phyloP scores from a whole-genome alignment of 2,113 vertebrate species.

The Hyperopisus bebe region DNA sequence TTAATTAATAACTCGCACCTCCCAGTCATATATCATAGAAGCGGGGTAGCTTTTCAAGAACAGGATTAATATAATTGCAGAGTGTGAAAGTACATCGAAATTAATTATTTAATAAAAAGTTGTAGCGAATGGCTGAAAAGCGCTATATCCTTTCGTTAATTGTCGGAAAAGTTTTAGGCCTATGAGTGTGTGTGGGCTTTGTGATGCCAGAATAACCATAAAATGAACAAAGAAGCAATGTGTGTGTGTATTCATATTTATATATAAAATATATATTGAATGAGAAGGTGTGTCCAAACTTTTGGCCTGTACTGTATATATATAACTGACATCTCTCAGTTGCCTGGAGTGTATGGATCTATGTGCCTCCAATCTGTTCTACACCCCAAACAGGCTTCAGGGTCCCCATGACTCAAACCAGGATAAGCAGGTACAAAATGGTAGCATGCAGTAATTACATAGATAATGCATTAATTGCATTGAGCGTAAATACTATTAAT shows the following conservation, averaged over 20 bases:
- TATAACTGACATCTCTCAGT: neutral
- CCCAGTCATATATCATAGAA: neutral
- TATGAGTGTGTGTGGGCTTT: neutral
- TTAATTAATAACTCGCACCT: conserved; percentile 19
- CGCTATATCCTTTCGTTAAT: neutral
- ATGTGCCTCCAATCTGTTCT: neutral
- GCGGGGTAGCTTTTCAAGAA: neutral
- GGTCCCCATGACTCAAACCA: neutral
- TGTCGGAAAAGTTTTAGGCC: neutral
- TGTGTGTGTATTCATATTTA: too few species aligned
- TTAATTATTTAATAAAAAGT: neutral
- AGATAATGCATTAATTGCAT: neutral
- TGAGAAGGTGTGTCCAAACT: too few species aligned
- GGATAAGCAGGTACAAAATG: neutral
- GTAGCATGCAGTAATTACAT: neutral
- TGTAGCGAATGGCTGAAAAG: neutral
- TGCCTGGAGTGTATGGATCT: too few species aligned
- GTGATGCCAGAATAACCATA: neutral
- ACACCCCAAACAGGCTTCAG: neutral
- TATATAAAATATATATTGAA: too few species aligned
- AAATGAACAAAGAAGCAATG: neutral
- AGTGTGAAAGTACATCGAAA: neutral
- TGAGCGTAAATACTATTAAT: neutral
- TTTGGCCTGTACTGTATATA: too few species aligned
- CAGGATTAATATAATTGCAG: neutral